Base-by-base conservation (phyloP, 2,888 invertebrate species). In the Timema podura region DNA sequence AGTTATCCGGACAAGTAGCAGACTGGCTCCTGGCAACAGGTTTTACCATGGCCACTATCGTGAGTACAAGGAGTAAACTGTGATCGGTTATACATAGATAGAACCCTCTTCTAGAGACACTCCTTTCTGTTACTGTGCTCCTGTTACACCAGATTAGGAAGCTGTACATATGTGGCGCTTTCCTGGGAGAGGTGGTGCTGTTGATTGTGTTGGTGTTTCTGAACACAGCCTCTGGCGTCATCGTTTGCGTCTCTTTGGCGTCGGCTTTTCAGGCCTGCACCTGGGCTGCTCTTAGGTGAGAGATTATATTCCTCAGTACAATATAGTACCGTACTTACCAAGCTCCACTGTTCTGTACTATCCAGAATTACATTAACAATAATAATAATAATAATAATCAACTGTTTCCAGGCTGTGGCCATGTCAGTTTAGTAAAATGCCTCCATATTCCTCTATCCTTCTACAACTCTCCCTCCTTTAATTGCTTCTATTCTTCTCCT, bases 191-290 rank as follows among this genome's bases (percentile, higher is more conserved):
- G 85, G 91, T 95, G 0, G 82, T 94, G 51, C 95, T 96, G 81
- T 93, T 95, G 91, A 83, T 93, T 72, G 84, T 88, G 0, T 92
- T 95, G 0, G 92, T 93, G 2, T 93, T 91, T 78, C 83, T 91
- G 5, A 80, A 87, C 48, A 85, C 89, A 1, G 86, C 91, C 15
- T 83, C 85, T 0, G 87, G 88, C 54, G 89, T 92, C 59, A 85
- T 95, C n/a, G 84, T 89, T n/a, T 95, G 89, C 79, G 86, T 96
- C 48, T 92, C 94, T 0, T 85, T 95, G 65, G 95, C 95, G 0
- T 94, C 96, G 0, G 96, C 96, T 0, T 83, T 95, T 0, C 96
- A 96, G 0, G 93, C 95, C 0, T 94, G 96, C 80, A 93, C 95
- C 0, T 96, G 95, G 95, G 90, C 94, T 7, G 96, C 95, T 59